Evolutionary conservation across 2,797 vertebrate genomes (phyloP).

Genomic region (Myotis vivesi): DNA sequence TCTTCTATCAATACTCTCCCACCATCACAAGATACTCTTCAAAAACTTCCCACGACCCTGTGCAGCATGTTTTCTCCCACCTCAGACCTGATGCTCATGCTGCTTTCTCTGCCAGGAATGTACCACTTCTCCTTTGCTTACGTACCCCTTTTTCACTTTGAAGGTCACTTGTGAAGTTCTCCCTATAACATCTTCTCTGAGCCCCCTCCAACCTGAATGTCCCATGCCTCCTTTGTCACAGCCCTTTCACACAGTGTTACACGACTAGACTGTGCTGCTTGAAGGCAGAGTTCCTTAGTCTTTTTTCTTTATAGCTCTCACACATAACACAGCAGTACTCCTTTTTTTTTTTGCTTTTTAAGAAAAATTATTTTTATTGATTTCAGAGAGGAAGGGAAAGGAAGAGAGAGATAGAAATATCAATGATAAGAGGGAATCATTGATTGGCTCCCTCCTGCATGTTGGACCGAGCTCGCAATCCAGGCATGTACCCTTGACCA

Average conservation of each 20-base stretch:
- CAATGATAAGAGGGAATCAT: too few relatives aligned
- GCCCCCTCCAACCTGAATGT: neutral
- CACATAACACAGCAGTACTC: neutral
- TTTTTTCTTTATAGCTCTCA: neutral
- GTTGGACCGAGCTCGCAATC: too few relatives aligned
- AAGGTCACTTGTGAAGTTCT: conserved; percentile 6
- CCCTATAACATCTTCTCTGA: conserved; percentile 10
- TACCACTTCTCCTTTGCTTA: neutral
- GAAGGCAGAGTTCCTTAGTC: neutral
- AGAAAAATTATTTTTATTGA: too few relatives aligned
- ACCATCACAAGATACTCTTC: neutral
- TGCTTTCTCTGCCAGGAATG: neutral
- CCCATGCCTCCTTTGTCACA: neutral
- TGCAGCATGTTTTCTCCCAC: neutral
- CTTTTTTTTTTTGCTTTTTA: too few relatives aligned
- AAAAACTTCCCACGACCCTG: neutral
- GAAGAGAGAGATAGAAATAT: too few relatives aligned
- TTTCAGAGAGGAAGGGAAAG: too few relatives aligned
- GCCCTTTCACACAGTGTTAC: neutral
- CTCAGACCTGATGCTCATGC: neutral
- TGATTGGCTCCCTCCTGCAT: too few relatives aligned
- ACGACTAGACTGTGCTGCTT: neutral
- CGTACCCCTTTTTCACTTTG: neutral
- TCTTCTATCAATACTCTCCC: neutral
- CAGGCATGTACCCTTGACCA: too few relatives aligned